Evolutionary conservation across 2,113 vertebrate species (phyloP), one percentile per base, ranked within the genome.

Genomic region (Lophura nycthemera): DNA sequence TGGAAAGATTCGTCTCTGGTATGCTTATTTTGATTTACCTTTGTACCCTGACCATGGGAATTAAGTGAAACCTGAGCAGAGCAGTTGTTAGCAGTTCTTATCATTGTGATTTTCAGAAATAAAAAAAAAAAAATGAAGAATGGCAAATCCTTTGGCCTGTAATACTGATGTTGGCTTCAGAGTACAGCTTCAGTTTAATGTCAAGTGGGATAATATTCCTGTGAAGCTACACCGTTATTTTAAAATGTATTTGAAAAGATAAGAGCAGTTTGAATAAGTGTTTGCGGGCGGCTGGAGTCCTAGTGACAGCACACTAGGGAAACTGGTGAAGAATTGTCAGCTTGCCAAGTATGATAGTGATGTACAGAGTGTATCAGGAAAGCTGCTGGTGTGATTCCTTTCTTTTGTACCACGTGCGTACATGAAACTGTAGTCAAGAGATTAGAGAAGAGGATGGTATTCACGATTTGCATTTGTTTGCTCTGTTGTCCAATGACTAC

Each of bases 1-100:
- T 56, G 99, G 99, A 57, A 99, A 99, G 95, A 99, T 99, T 42
- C 98, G 99, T 19, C 95, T 99, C 54, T 99, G 99, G 99, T 99
- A 94, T 85, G 98, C 57, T 29, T 32, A 8, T 30, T 29, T 16
- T 65, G 54, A 11, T 50, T 57, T 13, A 27, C 0, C 18, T 40
- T 1, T 38, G 20, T 29, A 20, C 25, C 34, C n/a, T 19, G 17
- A 67, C 47, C 14, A 2, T 2, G 34, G 52, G 18, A 72, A 16
- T 42, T 32, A 14, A 78, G 34, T 30, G 34, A 72, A 25, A 61
- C 29, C 17, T 48, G 22, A 89, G 48, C 52, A 87, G 45, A 72
- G 17, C 21, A 45, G 34, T 27, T 12, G 13, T 38, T 69, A 10
- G 38, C 38, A 38, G 7, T 61, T 30, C 29, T 47, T 42, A 50